A percentile compares a stretch with the other conserved stretches of the same genome.
Evolutionary conservation across 35 echinoderm and acorn worm species (phyloP).

Genomic region (Acanthaster planci): DNA sequence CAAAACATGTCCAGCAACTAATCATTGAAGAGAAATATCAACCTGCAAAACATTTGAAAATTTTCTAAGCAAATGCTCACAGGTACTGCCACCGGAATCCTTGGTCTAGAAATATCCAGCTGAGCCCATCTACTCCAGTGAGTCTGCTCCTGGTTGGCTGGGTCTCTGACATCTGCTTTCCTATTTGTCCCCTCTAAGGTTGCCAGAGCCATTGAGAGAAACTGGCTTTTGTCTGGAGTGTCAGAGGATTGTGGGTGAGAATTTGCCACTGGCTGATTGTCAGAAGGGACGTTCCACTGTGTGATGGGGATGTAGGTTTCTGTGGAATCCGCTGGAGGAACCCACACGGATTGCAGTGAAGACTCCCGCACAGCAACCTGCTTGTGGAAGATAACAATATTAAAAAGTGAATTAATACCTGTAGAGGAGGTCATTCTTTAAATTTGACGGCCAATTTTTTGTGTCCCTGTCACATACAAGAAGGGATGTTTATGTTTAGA

Average conservation of each 20-base stretch:
- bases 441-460: too few species aligned
- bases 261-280: not conserved
- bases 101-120: slow-evolving; percentile 43
- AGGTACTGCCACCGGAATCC: slow-evolving; percentile 57
- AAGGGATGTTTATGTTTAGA: too few species aligned
- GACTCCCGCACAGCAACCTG: not conserved
- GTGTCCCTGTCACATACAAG: too few species aligned
- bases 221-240: not conserved
- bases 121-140: slow-evolving; percentile 75
- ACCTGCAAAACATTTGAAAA: too few species aligned
- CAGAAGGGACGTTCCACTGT: slow-evolving; percentile 20
- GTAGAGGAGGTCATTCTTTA: too few species aligned
- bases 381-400: not conserved
- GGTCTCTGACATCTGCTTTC: not conserved
- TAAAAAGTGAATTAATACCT: not conserved
- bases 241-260: not conserved
- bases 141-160: slow-evolving; percentile 23
- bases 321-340: not conserved
- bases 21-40: too few species aligned
- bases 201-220: not conserved
- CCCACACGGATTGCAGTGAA: not conserved
- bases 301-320: slow-evolving; percentile 8
- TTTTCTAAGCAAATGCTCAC: slow-evolving; percentile 41
- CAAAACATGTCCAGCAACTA: too few species aligned
- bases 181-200: not conserved